phyloP scores from a whole-genome alignment of 2,113 vertebrate species.

The Burhinus oedicnemus region DNA sequence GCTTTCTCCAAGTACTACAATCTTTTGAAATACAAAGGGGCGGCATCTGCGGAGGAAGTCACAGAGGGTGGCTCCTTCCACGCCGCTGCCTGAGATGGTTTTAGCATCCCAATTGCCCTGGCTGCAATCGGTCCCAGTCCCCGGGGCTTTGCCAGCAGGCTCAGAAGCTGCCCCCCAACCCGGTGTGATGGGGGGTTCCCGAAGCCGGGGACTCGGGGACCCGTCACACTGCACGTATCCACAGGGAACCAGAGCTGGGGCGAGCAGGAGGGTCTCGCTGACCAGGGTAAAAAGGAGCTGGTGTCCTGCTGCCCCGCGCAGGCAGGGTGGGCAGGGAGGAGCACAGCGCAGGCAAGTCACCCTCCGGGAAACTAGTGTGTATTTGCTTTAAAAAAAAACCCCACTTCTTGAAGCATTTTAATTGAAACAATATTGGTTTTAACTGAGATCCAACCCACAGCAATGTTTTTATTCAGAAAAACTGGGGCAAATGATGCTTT shows the following conservation, averaged over 20 bases:
- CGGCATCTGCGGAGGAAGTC: not conserved
- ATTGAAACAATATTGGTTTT: slow-evolving; percentile 30
- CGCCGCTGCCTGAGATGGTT: fast-evolving
- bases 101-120: not conserved
- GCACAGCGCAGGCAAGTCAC: fast-evolving
- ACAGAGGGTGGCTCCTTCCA: not conserved
- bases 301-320: fast-evolving
- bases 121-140: not conserved
- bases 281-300: not conserved
- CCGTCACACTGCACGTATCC: not conserved
- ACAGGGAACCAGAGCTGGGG: not conserved
- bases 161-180: not conserved
- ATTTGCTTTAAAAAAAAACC: not conserved
- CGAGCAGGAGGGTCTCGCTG: fast-evolving
- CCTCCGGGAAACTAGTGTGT: not conserved
- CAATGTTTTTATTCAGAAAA: not conserved
- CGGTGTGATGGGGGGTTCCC: fast-evolving
- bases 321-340: not conserved
- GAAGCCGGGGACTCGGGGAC: not conserved
- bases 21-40: not conserved
- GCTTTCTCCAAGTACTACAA: not conserved
- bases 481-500: not conserved
- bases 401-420: not conserved
- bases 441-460: not conserved
- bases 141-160: not conserved